Percentiles rank a stretch among this genome's conserved stretches.
These are phyloP conservation scores for Siniperca chuatsi DNA, from an alignment of 2,113 vertebrate genomes.

Conservation along the genomic window DNA sequence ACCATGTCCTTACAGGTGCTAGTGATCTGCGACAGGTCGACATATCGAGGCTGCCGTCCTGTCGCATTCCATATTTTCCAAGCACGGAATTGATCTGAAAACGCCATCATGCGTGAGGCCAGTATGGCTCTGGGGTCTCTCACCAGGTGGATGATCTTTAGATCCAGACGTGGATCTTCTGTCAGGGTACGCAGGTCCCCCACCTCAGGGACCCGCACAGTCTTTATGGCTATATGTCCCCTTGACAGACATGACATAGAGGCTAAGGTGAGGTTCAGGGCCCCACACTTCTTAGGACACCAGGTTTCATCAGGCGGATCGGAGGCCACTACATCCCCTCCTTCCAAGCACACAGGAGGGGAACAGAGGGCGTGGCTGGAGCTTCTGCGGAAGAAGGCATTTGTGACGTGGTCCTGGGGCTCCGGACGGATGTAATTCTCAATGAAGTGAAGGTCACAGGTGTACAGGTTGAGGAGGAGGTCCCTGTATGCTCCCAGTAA, in stretches of 20 bases:
- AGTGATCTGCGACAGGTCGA: conserved; percentile 84
- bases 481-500: conserved; percentile 85
- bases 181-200: conserved; percentile 82
- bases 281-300: conserved; percentile 83
- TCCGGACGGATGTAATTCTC: conserved; percentile 85
- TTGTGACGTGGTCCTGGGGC: conserved; percentile 83
- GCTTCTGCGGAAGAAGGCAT: conserved; percentile 83
- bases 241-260: conserved; percentile 78
- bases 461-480: conserved; percentile 86
- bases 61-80: conserved; percentile 89
- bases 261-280: conserved; percentile 85
- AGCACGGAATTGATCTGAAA: conserved; percentile 81
- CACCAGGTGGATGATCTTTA: conserved; percentile 88
- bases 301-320: conserved; percentile 75
- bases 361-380: conserved; percentile 87
- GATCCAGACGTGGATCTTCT: conserved; percentile 86
- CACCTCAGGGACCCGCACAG: conserved; percentile 85
- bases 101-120: conserved; percentile 85
- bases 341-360: conserved; percentile 81
- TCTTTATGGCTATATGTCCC: conserved; percentile 84
- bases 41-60: conserved; percentile 80
- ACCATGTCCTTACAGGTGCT: conserved; percentile 84
- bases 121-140: conserved; percentile 88
- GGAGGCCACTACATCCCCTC: neutral
- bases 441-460: conserved; percentile 85